Conservation (phyloP, 2,113 vertebrate species). For the Brachionichthys hirsutus region DNA sequence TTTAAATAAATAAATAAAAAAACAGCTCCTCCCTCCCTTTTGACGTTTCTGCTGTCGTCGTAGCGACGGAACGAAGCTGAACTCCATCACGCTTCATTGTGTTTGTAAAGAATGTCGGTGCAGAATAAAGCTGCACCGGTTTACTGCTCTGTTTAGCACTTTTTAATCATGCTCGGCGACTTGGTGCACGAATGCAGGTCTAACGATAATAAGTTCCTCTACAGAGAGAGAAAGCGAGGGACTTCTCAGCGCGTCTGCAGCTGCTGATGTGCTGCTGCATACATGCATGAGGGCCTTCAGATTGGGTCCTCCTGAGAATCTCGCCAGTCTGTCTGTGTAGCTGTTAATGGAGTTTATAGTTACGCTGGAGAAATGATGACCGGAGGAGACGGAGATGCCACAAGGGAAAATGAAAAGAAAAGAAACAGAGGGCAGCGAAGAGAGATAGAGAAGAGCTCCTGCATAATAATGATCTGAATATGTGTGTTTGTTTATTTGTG, state of each 20-base stretch:
- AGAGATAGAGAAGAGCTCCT: background rate
- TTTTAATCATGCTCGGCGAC: no score
- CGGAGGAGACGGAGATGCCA: background rate
- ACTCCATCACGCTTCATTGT: no score
- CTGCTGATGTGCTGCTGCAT: slow-evolving; percentile 19
- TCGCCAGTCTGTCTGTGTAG: slow-evolving; percentile 14
- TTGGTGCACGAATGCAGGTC: no score
- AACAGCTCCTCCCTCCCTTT: no score
- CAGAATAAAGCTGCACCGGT: no score
- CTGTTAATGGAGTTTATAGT: slow-evolving; percentile 11
- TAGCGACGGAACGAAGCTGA: no score
- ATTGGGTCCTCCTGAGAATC: slow-evolving; percentile 18
- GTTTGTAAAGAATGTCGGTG: no score
- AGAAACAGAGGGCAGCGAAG: background rate
- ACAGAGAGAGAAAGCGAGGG: background rate
- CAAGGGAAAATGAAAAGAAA: background rate
- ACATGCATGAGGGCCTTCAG: slow-evolving; percentile 18
- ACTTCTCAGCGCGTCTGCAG: no score
- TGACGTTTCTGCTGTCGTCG: no score
- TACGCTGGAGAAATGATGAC: slow-evolving; percentile 10
- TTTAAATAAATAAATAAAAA: no score
- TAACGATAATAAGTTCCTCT: no score
- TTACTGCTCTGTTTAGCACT: no score
- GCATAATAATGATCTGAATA: slow-evolving; percentile 4
- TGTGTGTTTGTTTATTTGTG: slow-evolving; percentile 11